Base-by-base conservation (phyloP, 30 jellyfish, hydroid and myxozoan genomes). In the Turritopsis dohrnii region DNA sequence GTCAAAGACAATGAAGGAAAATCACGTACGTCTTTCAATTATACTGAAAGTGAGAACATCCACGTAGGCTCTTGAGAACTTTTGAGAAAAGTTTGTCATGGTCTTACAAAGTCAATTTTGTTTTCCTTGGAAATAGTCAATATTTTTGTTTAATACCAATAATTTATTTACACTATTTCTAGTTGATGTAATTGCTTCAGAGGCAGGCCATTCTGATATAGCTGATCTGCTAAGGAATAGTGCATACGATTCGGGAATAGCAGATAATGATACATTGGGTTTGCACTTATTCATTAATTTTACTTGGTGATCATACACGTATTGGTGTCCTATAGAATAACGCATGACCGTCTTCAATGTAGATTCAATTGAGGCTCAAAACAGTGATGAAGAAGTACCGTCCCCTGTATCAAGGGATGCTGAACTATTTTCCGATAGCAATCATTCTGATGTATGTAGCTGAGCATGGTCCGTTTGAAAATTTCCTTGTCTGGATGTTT, bases 161-260 rank as follows among this genome's bases (percentile, higher is more conserved):
- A 60, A 60, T 60, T 23, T 18, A 60, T 0, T 16, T 0, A 60
- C 73, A 1, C n/a, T n/a, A n/a, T n/a, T 72, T 72, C 24, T 21
- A 74, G 83, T 74, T 28, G 52, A 23, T 20, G 54, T n/a, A 29
- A 74, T 74, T 24, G 83, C 83, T 9, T 22, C 26, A 8, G 83
- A 74, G n/a, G 83, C 83, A n/a, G 83, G 83, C 7, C 83, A 74
- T 22, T 20, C 65, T 20, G 83, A 74, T n/a, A 74, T 74, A 16
- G 83, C 41, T 74, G 60, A 74, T 74, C 28, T 74, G 28, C 24
- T 74, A 30, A 28, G 60, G 71, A 74, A 74, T 29, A n/a, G 83
- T 23, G 31, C 31, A 7, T 23, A 69, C 22, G 77, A 69, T 23
- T 69, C 30, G 8, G 77, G 30, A 69, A 69, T 69, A n/a, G 30